Evolutionary conservation across 37 sponge, comb jelly and placozoan genomes (phyloP).

Genomic region (Beroe ovata): DNA sequence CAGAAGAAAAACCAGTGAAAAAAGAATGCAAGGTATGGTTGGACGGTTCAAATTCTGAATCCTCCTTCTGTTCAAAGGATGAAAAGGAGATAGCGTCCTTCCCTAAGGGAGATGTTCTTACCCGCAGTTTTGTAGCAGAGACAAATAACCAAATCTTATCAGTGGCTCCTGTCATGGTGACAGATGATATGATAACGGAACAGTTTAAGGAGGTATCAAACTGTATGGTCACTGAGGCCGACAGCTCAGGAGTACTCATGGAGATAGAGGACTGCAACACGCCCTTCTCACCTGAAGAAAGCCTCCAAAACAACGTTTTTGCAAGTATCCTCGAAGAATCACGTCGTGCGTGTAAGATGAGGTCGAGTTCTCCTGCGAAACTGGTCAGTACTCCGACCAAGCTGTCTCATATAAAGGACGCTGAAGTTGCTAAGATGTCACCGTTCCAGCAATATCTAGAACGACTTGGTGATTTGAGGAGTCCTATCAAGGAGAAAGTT

Average conservation of each 20-base stretch:
- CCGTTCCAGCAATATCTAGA: slow-evolving; percentile 38
- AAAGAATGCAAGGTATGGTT: slow-evolving; percentile 13
- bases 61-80: neutral
- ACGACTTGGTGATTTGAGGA: neutral
- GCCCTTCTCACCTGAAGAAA: neutral
- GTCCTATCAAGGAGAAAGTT: slow-evolving; percentile 3
- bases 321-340: slow-evolving; percentile 30
- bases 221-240: slow-evolving; percentile 24
- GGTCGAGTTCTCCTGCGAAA: neutral
- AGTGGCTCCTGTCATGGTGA: neutral
- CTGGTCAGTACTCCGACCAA: slow-evolving; percentile 32
- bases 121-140: neutral
- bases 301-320: neutral
- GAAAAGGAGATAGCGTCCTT: neutral
- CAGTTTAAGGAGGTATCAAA: slow-evolving; percentile 43
- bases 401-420: slow-evolving; percentile 18
- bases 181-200: neutral
- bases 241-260: neutral
- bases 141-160: neutral
- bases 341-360: neutral
- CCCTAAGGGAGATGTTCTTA: neutral
- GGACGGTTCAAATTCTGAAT: slow-evolving; percentile 17
- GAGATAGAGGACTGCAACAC: slow-evolving; percentile 43
- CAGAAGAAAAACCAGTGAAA: neutral
- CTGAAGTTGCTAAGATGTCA: slow-evolving; percentile 23